These are phyloP conservation scores for Calephelis nemesis DNA, from an alignment of 1,140 invertebrate genomes.

Conservation along the genomic window DNA sequence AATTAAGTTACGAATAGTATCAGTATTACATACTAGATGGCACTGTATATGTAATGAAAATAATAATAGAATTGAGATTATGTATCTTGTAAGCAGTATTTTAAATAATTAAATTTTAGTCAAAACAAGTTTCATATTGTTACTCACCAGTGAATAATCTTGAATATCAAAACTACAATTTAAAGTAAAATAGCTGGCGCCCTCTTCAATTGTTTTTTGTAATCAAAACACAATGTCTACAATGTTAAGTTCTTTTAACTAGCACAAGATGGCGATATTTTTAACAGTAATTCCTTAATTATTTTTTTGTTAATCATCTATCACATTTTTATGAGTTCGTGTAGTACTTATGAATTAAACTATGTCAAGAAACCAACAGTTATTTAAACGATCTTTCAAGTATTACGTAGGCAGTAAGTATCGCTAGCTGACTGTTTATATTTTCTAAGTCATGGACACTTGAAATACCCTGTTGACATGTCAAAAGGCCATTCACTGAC, in stretches of 20 bases:
- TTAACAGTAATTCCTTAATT: not conserved
- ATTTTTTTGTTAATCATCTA: no score
- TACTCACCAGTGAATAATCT: no score
- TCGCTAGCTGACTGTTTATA: slow-evolving; percentile 25
- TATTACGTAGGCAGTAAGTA: slow-evolving; percentile 34
- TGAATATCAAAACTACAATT: not conserved
- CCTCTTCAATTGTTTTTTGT: slow-evolving; percentile 7
- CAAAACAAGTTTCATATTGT: no score
- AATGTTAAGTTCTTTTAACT: not conserved
- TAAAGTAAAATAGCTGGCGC: not conserved
- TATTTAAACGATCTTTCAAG: slow-evolving; percentile 20
- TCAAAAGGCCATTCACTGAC: slow-evolving; percentile 36
- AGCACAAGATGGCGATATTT: not conserved
- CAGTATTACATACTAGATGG: slow-evolving; percentile 45
- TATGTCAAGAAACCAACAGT: slow-evolving; percentile 21
- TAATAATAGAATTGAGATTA: no score
- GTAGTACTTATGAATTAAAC: slow-evolving; percentile 2
- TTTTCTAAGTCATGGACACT: slow-evolving; percentile 33
- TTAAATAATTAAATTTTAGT: no score
- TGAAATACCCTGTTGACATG: slow-evolving; percentile 38
- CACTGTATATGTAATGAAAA: slow-evolving; percentile 16
- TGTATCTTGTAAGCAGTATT: no score
- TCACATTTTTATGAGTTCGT: no score
- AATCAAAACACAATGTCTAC: not conserved
- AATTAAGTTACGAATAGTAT: slow-evolving; percentile 28